Conservation (phyloP, 2,797 vertebrate species). For the Melanogrammus aeglefinus region DNA sequence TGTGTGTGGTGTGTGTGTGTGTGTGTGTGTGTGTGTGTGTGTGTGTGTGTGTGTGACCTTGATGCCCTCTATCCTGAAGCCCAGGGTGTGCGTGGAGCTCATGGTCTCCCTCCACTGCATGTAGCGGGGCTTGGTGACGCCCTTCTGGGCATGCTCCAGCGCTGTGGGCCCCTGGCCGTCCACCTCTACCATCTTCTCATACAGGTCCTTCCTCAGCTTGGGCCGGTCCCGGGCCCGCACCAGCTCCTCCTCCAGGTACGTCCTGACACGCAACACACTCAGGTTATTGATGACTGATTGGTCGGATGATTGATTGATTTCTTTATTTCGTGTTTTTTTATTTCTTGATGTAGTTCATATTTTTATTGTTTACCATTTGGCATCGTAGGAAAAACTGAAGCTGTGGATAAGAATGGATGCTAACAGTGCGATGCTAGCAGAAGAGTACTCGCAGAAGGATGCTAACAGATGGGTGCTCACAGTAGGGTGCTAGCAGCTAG, state of each 20-base stretch:
- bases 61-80: conserved; percentile 96
- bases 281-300: no score
- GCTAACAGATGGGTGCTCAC: no score
- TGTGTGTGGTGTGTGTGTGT: not conserved
- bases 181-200: conserved; percentile 96
- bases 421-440: not conserved
- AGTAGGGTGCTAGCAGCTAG: no score
- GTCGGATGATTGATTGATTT: no score
- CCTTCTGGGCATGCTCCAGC: conserved; percentile 84
- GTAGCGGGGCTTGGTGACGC: conserved; percentile 93
- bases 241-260: conserved; percentile 95
- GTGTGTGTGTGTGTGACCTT: conserved; percentile 70
- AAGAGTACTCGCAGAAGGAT: no score
- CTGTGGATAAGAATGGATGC: not conserved
- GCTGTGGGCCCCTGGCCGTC: conserved; percentile 85
- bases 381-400: not conserved
- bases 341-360: no score
- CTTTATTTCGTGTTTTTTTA: no score
- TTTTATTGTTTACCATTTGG: not conserved
- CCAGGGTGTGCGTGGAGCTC: conserved; percentile 93
- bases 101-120: conserved; percentile 99
- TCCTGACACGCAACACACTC: conserved; percentile 69
- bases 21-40: not conserved
- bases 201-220: conserved; percentile 92
- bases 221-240: conserved; percentile 90